These are phyloP conservation scores for Ischnus inquisitorius DNA, from an alignment of 2,888 invertebrate species.

Conservation along the genomic window DNA sequence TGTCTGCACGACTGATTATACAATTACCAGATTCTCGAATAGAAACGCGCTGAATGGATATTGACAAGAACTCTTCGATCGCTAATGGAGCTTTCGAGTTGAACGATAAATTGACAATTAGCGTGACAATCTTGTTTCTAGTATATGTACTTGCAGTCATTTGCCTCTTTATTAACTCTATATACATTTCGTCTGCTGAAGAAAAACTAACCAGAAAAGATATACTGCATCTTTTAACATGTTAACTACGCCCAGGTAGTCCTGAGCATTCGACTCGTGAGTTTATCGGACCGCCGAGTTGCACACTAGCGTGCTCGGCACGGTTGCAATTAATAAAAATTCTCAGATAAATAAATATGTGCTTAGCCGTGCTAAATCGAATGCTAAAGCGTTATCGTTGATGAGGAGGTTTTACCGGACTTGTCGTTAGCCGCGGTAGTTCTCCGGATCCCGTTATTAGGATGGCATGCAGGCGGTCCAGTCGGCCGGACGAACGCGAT, in stretches of 20 bases:
- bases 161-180: background rate
- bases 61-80: constrained; percentile 13
- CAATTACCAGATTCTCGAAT: background rate
- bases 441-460: constrained; percentile 76
- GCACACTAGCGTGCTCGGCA: too few species aligned
- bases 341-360: too few species aligned
- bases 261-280: too few species aligned
- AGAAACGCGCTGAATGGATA: background rate
- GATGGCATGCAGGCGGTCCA: constrained; percentile 75
- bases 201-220: too few species aligned
- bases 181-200: too few species aligned
- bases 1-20: constrained; percentile 1
- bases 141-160: constrained; percentile 43
- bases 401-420: constrained; percentile 38
- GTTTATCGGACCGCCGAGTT: too few species aligned
- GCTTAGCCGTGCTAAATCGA: constrained; percentile 14
- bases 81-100: constrained; percentile 51
- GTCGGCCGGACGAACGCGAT: constrained; percentile 60
- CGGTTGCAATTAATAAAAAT: too few species aligned
- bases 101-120: constrained; percentile 73
- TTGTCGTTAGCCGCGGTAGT: constrained; percentile 73
- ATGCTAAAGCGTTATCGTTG: constrained; percentile 33
- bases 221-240: too few species aligned
- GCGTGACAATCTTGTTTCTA: constrained; percentile 70
- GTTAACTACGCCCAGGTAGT: too few species aligned